Conservation (phyloP, 2,797 vertebrate genomes). For the Percopsis omiscomaycus region DNA sequence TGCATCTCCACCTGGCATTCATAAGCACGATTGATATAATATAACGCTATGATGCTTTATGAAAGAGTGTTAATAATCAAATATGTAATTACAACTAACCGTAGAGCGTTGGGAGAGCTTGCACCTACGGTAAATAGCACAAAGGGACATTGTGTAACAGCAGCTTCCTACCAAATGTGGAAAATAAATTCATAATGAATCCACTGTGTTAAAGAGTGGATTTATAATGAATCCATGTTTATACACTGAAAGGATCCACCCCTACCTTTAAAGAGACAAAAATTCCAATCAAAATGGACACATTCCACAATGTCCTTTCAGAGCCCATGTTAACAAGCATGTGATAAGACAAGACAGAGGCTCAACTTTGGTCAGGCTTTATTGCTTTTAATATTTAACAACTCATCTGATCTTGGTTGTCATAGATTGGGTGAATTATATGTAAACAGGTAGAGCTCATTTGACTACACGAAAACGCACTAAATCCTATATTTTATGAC, state of each 20-base stretch:
- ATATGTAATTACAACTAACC: constrained; percentile 48
- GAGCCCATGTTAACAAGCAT: constrained; percentile 58
- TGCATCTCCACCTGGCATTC: constrained; percentile 60
- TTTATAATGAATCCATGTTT: not conserved
- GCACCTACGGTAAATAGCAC: constrained; percentile 49
- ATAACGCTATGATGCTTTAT: too few relatives aligned
- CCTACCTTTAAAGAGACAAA: constrained; percentile 60
- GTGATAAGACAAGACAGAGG: constrained; percentile 29
- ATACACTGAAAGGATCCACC: not conserved
- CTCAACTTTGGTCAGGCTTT: constrained; percentile 63
- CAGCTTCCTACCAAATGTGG: not conserved
- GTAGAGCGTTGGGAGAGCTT: constrained; percentile 48
- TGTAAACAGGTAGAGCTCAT: too few relatives aligned
- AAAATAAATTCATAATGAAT: not conserved
- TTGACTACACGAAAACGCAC: too few relatives aligned
- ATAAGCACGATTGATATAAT: not conserved
- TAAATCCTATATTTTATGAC: too few relatives aligned
- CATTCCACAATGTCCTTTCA: constrained; percentile 19
- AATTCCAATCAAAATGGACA: constrained; percentile 41
- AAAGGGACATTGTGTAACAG: not conserved
- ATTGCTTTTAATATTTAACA: too few relatives aligned
- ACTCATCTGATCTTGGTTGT: too few relatives aligned
- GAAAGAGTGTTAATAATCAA: not conserved
- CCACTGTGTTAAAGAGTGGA: too few relatives aligned
- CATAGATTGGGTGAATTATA: too few relatives aligned